Evolutionary conservation across 1,140 invertebrate species (phyloP), one percentile per base, ranked within the genome.

Genomic region (Drosophila melanogaster): DNA sequence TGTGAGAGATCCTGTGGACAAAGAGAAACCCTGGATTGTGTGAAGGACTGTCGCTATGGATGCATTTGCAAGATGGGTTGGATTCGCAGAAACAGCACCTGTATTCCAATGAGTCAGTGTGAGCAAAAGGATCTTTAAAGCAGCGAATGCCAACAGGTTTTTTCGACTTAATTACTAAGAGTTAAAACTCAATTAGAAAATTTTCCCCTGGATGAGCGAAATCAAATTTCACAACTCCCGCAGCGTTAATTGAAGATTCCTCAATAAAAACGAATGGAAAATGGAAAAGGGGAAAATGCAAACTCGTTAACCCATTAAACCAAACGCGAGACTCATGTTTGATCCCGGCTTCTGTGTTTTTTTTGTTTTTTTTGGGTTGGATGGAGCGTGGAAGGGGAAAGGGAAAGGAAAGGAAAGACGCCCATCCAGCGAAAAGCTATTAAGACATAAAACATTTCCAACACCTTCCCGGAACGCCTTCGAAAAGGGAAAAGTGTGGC

Each of bases 401-500:
- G 1, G 26, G 12, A 17, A 8, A 19, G 37, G 35, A 24, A 49
- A 50, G 46, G 44, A 49, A 47, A 41, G 37, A 70, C 51, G 59
- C 57, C 40, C 51, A 71, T 19, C 41, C 41, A 53, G 65, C 67
- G 37, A 55, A 76, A 67, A 56, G 71, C 83, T 87, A 87, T 87
- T 87, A 87, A 87, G 83, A 87, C 79, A 87, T 87, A 79, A 89
- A 83, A 80, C 76, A 87, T 89, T 87, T 89, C 67, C 67, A 87
- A 87, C 79, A 87, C 84, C 83, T 87, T 73, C 64, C 61, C 22
- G 69, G 35, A 62, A 81, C 64, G 81, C 81, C 37, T 76, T 38
- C 41, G 8, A 61, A 71, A 79, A 33, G 33, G 47, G 35, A 46
- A 46, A 40, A 50, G 22, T 15, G 8, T 22, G 40, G 41, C n/a